Evolutionary conservation across 2,888 invertebrate genomes (phyloP).

Genomic region (Danaus chrysippus): DNA sequence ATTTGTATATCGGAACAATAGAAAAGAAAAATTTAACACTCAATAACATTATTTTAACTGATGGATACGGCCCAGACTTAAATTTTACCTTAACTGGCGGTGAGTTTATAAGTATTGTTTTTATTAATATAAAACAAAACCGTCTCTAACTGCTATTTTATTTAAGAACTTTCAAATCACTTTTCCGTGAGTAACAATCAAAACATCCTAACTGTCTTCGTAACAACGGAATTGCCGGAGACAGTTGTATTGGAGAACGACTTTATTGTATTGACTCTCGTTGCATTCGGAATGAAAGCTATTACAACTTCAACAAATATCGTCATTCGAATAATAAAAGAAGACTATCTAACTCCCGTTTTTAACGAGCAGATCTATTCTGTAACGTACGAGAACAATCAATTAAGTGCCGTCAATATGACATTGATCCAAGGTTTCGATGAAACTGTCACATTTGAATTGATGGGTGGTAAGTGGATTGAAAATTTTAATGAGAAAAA

Average conservation of each 20-base stretch:
- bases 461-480: conserved; percentile 44
- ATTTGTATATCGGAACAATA: conserved; percentile 50
- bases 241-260: conserved; percentile 47
- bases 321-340: conserved; percentile 56
- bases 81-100: conserved; percentile 49
- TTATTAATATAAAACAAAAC: neutral
- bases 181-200: conserved; percentile 40
- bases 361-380: conserved; percentile 52
- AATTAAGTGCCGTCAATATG: neutral
- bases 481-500: neutral
- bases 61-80: conserved; percentile 48
- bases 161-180: conserved; percentile 48
- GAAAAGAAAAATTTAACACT: conserved; percentile 42
- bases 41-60: conserved; percentile 41
- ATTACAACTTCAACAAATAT: conserved; percentile 48
- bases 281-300: conserved; percentile 51
- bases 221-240: conserved; percentile 42
- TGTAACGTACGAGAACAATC: conserved; percentile 40
- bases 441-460: conserved; percentile 41
- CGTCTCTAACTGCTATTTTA: neutral
- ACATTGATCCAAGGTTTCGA: conserved; percentile 38
- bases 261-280: conserved; percentile 49
- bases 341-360: conserved; percentile 51
- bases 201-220: conserved; percentile 42
- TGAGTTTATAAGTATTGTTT: conserved; percentile 37